phyloP scores from a whole-genome alignment of 2,113 vertebrate genomes.

The Natator depressus region DNA sequence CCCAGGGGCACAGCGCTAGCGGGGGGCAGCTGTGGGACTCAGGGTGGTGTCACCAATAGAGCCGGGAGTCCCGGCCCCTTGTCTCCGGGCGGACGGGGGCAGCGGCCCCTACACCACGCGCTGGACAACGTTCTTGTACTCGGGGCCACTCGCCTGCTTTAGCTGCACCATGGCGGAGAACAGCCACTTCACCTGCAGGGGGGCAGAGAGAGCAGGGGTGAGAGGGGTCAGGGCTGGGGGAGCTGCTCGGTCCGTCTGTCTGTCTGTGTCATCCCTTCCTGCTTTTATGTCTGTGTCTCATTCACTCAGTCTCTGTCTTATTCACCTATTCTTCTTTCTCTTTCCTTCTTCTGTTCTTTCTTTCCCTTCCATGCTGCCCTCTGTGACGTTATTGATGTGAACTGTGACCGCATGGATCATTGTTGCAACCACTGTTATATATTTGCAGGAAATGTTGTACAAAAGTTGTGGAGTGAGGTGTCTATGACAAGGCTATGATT shows the following conservation, averaged over 20 bases:
- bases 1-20: accelerated
- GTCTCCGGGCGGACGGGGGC: neutral
- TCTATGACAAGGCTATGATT: too few species aligned
- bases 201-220: accelerated
- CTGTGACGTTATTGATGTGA: too few species aligned
- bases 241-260: neutral
- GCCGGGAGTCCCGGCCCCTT: too few species aligned
- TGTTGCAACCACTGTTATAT: too few species aligned
- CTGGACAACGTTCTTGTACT: constrained; percentile 53
- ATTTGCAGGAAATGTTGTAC: too few species aligned
- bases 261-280: neutral
- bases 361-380: neutral
- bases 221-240: accelerated
- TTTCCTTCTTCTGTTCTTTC: neutral
- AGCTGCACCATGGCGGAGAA: constrained; percentile 35
- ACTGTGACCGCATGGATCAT: too few species aligned
- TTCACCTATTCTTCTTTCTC: neutral
- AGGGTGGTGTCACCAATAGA: too few species aligned
- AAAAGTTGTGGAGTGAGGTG: too few species aligned
- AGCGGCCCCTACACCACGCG: neutral
- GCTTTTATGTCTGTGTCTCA: neutral
- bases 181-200: constrained; percentile 63
- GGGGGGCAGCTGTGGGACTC: neutral
- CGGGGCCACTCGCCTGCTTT: neutral
- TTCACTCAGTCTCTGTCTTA: neutral